phyloP scores from a whole-genome alignment of 2,797 vertebrate genomes.

The Mormyrus hasselquistii region DNA sequence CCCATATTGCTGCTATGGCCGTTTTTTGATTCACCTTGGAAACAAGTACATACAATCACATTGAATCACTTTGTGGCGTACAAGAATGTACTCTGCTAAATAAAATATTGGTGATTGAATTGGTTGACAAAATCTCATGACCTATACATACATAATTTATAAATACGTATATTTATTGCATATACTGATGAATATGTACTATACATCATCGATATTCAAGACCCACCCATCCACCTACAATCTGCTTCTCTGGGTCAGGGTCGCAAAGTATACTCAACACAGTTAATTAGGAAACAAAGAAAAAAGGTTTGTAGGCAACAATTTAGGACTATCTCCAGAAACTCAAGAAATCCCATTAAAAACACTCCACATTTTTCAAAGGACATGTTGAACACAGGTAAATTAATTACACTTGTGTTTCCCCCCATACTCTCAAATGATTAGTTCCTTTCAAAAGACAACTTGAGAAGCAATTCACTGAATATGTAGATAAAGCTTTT shows the following conservation, averaged over 20 bases:
- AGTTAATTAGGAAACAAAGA: not conserved
- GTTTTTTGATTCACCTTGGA: not conserved
- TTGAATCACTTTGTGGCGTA: not conserved
- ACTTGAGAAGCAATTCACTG: conserved; percentile 26
- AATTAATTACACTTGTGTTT: conserved; percentile 25
- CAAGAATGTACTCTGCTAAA: not conserved
- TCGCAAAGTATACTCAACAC: not conserved
- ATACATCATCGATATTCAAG: not conserved
- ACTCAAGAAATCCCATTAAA: not conserved
- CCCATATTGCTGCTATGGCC: not conserved
- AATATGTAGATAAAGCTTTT: conserved; percentile 29
- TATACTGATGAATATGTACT: not conserved
- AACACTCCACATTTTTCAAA: conserved; percentile 9
- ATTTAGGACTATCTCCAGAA: not conserved
- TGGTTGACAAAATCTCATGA: not conserved
- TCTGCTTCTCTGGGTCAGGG: not conserved
- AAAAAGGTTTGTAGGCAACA: not conserved
- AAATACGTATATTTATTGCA: not conserved
- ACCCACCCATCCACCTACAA: not conserved
- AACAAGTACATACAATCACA: not conserved
- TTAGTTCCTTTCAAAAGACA: conserved; percentile 24
- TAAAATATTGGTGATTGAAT: not conserved
- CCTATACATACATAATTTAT: not conserved
- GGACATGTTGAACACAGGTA: conserved; percentile 23
- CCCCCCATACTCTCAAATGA: not conserved